These are phyloP conservation scores for Falco concolor DNA, from an alignment of 2,797 vertebrate genomes.

Conservation along the genomic window DNA sequence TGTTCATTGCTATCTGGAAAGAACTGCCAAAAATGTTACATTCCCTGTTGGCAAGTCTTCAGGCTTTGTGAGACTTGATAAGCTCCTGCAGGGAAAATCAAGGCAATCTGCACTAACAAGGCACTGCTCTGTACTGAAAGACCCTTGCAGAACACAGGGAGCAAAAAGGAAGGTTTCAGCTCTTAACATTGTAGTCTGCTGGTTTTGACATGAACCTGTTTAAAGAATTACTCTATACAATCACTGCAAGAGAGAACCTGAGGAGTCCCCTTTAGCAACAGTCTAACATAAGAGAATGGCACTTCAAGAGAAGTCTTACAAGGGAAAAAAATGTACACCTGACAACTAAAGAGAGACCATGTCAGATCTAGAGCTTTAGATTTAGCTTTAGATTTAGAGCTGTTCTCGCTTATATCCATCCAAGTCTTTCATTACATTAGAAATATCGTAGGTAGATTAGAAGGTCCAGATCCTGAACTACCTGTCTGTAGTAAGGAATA, in stretches of 20 bases:
- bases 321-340: neutral
- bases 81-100: slow-evolving; percentile 27
- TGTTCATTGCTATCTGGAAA: neutral
- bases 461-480: neutral
- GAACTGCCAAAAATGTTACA: neutral
- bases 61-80: neutral
- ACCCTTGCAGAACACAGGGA: neutral
- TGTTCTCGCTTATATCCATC: neutral
- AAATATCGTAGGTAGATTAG: neutral
- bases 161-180: neutral
- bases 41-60: neutral
- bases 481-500: neutral
- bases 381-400: neutral
- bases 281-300: neutral
- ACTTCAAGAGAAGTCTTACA: neutral
- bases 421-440: neutral
- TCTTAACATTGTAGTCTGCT: neutral
- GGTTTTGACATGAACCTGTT: neutral
- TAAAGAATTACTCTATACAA: neutral
- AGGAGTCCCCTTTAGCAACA: neutral
- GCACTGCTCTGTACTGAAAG: neutral
- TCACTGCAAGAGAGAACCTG: neutral
- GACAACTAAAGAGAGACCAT: neutral
- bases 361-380: neutral
- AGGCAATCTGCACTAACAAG: neutral